Evolutionary conservation across 2,797 vertebrate genomes (phyloP), one percentile per base, ranked within the genome.

Genomic region (Typhlichthys eigenmanni): DNA sequence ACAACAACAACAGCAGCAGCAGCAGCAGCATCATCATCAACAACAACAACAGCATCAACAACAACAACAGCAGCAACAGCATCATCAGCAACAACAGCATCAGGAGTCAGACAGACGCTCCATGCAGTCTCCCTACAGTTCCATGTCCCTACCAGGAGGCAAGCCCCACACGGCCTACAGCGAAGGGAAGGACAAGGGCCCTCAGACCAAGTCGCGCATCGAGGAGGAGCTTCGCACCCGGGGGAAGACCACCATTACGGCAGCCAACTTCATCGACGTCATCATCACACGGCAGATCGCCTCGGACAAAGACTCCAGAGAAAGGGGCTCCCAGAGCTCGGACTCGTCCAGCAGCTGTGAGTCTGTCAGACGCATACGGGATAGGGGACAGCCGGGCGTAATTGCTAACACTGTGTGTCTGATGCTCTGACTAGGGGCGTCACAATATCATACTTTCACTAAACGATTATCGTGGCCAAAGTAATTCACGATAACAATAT

Each of bases 241-340:
- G 58, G 97, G 98, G 60, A 99, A 99, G 91, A 99, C 98, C 57
- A 99, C 97, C 66, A 98, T 99, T 81, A 98, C 97, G 19, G 96
- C 97, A 17, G 97, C 97, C 77, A 99, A 96, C 90, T 99, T 99
- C 90, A 99, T 99, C 54, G 97, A 99, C 71, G 96, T 98, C 90
- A 98, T 99, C 92, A 99, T 99, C 90, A 99, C 96, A 4, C 93
- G 95, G 68, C 96, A 99, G 88, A 99, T 99, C 59, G 96, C 97
- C 67, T 95, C 96, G 10, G 98, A 99, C 85, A 99, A 99, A 89
- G 97, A 99, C 79, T 92, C 93, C 0, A 89, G 96, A 67, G 98
- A 98, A 69, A 93, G 96, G 78, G 92, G 95, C 82, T 96, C 96
- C 46, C 96, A 98, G 83, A 96, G 95, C 85, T 98, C 95, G 0